These are phyloP conservation scores for Catharus bicknelli DNA, from an alignment of 2,113 vertebrate species.

Conservation along the genomic window DNA sequence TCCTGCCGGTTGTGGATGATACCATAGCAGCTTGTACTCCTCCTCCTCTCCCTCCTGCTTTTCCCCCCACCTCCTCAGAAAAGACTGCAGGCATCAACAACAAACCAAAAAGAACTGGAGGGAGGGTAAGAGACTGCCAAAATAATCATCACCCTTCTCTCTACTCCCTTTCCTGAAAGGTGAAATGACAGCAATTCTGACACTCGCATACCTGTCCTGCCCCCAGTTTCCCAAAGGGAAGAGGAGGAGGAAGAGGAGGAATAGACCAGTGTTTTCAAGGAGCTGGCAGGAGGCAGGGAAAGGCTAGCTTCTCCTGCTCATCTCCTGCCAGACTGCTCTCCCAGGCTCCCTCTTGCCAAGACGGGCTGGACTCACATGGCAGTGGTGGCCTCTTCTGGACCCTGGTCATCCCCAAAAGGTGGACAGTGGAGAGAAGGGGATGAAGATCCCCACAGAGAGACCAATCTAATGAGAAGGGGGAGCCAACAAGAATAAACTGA, in stretches of 20 bases:
- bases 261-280: constrained; percentile 45
- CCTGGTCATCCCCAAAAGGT: constrained; percentile 47
- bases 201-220: neutral
- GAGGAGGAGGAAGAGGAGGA: constrained; percentile 19
- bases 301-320: constrained; percentile 51
- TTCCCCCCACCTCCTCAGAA: neutral
- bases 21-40: constrained; percentile 43
- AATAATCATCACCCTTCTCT: constrained; percentile 46
- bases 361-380: constrained; percentile 75
- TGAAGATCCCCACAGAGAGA: constrained; percentile 61
- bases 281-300: constrained; percentile 44
- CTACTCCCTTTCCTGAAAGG: constrained; percentile 30
- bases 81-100: constrained; percentile 54
- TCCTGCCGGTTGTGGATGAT: constrained; percentile 51
- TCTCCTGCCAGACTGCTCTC: constrained; percentile 24
- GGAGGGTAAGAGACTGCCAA: constrained; percentile 66
- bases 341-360: constrained; percentile 64
- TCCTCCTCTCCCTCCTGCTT: constrained; percentile 30
- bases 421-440: constrained; percentile 65
- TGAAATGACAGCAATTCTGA: constrained; percentile 4
- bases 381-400: constrained; percentile 70
- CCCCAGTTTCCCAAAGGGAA: constrained; percentile 28
- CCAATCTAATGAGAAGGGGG: constrained; percentile 70
- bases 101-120: constrained; percentile 65
- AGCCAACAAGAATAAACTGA: constrained; percentile 64